Evolutionary conservation across 1,140 invertebrate genomes (phyloP), one percentile per base, ranked within the genome.

Genomic region (Neoseiulus cucumeris): DNA sequence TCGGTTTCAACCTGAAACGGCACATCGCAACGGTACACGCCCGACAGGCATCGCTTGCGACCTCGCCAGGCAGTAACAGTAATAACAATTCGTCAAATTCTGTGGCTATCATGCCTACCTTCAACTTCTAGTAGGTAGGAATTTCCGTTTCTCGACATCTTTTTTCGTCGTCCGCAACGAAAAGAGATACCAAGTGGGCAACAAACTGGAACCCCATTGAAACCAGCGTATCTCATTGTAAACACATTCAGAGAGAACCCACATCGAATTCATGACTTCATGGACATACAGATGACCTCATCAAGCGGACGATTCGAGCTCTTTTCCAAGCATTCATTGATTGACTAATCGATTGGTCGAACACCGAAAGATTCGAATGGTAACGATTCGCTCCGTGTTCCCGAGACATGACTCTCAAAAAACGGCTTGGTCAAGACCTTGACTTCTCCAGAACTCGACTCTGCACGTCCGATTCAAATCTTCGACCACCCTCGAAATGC

Each of bases 1-100:
- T 59, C 51, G 51, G 51, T 12, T 59, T 59, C 51, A 59, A 59
- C 51, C 51, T 59, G 51, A 59, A 59, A 59, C 51, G 51, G 4
- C 51, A 59, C 33, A 33, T 59, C 25, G 51, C 51, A 17, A 59
- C 51, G 22, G 51, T 59, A 20, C 51, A 59, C 22, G 51, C 51
- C 51, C 14, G 33, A 25, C 51, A 59, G 51, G 51, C 14, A 1
- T 17, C 25, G 12, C 51, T 59, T 20, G 22, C 25, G 14, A 20
- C 51, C 22, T 59, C 51, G 22, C 22, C 51, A 17, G 33, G 33
- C 51, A 33, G 51, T 14, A 59, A 25, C 33, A 59, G 33, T 33
- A 59, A 59, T 33, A 59, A 59, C 22, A 39, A 39, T 39, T 39
- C 33, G 33, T 20, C 51, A 20, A 22, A 20, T 14, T 29, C 17